Evolutionary conservation across 35 echinoderm and acorn worm species (phyloP).

Genomic region (Lytechinus pictus): DNA sequence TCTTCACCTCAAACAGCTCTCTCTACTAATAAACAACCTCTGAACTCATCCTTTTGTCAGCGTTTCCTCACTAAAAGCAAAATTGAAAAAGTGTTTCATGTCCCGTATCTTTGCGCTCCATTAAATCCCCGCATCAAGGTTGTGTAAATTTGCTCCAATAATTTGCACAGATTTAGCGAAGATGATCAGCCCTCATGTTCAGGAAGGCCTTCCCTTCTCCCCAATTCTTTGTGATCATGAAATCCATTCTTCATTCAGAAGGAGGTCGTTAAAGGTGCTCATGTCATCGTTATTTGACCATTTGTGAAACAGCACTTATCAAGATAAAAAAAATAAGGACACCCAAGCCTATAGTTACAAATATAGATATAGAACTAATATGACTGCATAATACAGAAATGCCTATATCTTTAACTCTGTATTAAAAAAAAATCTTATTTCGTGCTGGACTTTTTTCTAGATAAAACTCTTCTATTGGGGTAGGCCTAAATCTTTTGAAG

Average conservation of each 20-base stretch:
- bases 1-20: background rate
- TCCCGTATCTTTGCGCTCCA: background rate
- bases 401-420: too few species aligned
- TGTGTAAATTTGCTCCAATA: constrained; percentile 19
- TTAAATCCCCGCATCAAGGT: background rate
- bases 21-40: background rate
- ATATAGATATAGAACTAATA: too few species aligned
- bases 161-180: background rate
- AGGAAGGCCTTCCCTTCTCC: background rate
- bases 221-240: background rate
- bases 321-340: too few species aligned
- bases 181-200: background rate
- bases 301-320: too few species aligned
- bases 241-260: background rate
- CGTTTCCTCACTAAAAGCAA: background rate
- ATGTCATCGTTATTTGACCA: background rate
- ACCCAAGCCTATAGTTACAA: too few species aligned
- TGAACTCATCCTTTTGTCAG: background rate
- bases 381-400: too few species aligned
- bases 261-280: background rate
- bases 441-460: too few species aligned
- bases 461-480: too few species aligned
- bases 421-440: too few species aligned
- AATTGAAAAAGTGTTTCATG: background rate
- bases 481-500: too few species aligned